These are phyloP conservation scores for Entomyzon cyanotis DNA, from an alignment of 2,113 vertebrate genomes.

Conservation along the genomic window DNA sequence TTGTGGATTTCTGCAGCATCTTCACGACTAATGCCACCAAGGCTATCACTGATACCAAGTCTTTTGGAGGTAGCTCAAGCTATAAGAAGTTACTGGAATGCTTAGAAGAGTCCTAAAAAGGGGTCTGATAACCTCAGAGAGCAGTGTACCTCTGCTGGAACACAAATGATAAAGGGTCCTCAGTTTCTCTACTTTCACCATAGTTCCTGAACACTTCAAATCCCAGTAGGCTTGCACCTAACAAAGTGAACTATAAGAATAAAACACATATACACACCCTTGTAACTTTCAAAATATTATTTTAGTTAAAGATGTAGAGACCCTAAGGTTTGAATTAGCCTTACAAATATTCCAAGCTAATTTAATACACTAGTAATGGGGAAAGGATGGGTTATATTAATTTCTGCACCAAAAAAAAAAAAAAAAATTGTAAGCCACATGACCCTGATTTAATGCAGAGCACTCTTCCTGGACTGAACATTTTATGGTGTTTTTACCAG, in stretches of 20 bases:
- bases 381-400: background rate
- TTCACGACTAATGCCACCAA: background rate
- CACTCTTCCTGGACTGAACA: background rate
- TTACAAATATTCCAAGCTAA: background rate
- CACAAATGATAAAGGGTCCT: background rate
- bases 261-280: background rate
- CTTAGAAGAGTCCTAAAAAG: background rate
- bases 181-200: background rate
- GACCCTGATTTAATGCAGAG: background rate
- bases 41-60: background rate
- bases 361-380: background rate
- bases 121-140: background rate
- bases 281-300: background rate
- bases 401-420: background rate
- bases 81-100: background rate
- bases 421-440: background rate
- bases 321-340: background rate
- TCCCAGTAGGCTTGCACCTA: background rate
- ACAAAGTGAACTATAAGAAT: background rate
- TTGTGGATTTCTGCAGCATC: background rate
- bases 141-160: background rate
- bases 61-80: background rate
- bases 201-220: background rate
- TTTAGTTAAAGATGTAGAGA: background rate
- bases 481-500: background rate